Evolutionary conservation across 2,888 invertebrate genomes (phyloP), one percentile per base, ranked within the genome.

Genomic region (Carcina quercana): DNA sequence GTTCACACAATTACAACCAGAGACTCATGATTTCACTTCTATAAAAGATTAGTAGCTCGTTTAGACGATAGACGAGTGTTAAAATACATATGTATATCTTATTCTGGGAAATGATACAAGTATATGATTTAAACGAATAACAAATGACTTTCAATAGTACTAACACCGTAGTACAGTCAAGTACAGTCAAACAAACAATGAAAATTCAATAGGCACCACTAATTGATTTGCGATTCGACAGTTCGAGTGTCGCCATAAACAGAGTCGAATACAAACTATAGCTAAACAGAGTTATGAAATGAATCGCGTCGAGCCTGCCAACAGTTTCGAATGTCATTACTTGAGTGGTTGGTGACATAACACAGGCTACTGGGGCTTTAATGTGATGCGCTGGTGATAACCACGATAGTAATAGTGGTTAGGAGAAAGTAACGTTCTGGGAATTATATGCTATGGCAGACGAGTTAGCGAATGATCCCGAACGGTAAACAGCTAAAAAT

Each of bases 221-320:
- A 54, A 65, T 59, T 55, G 50, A 61, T 66, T 61, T 60, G 60
- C 56, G 45, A 59, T 57, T 48, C 55, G 44, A 53, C 43, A 50
- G 52, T 38, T 35, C 28, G 38, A 45, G 40, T 40, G 41, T 45
- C 14, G 45, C 35, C 32, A 44, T 42, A 37, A 45, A 52, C 47
- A 42, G 35, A 37, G 30, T 42, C 42, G 59, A 59, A 67, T 67
- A 61, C 58, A 58, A 67, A 65, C 50, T 53, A 50, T 57, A 48
- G 43, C 54, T 53, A 46, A 57, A 49, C 33, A 33, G 20, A 29
- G 56, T 70, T 70, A 68, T 59, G 69, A 67, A 72, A 72, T 54
- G 49, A 47, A 62, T 58, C 43, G 47, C 21, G 19, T 7, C 12
- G 19, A 4, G 5, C 13, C 8, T 14, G 28, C 42, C 34, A 38